phyloP scores from a whole-genome alignment of 2,888 invertebrate genomes.

The Sphinx pinastri region DNA sequence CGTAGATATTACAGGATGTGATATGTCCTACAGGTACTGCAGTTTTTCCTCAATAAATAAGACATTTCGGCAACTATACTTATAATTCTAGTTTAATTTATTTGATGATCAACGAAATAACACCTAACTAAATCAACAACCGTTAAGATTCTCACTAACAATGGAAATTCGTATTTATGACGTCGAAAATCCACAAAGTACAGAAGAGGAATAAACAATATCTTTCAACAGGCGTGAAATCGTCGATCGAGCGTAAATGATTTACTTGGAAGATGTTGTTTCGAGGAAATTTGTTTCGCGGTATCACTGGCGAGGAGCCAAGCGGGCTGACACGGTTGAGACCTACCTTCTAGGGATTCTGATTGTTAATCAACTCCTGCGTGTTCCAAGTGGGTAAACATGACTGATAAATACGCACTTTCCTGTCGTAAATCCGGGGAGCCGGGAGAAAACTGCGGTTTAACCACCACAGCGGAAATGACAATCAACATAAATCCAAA shows the following conservation, averaged over 20 bases:
- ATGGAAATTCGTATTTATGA: background rate
- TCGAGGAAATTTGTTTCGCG: constrained; percentile 48
- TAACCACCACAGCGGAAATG: too few species aligned
- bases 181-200: background rate
- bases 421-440: background rate
- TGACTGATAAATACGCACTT: background rate
- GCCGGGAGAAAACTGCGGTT: too few species aligned
- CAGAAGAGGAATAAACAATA: background rate
- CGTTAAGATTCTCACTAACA: background rate
- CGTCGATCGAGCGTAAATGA: constrained; percentile 28
- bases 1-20: too few species aligned
- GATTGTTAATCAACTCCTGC: constrained; percentile 15
- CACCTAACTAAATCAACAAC: too few species aligned
- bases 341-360: constrained; percentile 11
- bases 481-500: too few species aligned
- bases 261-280: constrained; percentile 53
- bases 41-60: too few species aligned
- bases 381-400: background rate
- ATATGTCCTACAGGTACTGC: too few species aligned
- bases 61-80: too few species aligned
- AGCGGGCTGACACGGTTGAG: background rate
- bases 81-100: too few species aligned
- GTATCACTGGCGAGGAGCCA: constrained; percentile 14
- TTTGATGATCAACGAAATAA: too few species aligned
- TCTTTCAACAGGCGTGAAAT: constrained; percentile 1